Base-by-base conservation (phyloP, 2,888 invertebrate genomes). In the Synergus gifuensis region DNA sequence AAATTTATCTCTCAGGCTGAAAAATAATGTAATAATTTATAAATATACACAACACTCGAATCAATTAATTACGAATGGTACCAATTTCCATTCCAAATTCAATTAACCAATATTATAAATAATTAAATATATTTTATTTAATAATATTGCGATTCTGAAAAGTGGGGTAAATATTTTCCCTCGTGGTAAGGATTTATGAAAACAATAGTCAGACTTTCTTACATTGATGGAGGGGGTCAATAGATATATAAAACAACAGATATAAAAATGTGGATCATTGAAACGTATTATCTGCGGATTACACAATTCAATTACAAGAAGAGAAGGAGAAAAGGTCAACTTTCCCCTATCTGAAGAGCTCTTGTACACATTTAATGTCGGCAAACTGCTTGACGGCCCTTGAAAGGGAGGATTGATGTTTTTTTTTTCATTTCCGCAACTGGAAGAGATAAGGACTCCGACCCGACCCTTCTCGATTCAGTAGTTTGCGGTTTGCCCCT, bases 351-450 rank as follows among this genome's bases (percentile, higher is more conserved):
- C 28, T 49, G n/a, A 36, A 69, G 54, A 73, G 73, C 49, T 54
- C 73, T 73, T 73, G 73, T 73, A 73, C 73, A 54, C 36, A 73
- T 73, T 73, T 73, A 73, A 73, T 18, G 54, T 54, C 49, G 36
- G 36, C 73, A 73, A 54, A 28, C 73, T 73, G 73, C 54, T 73
- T 36, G 73, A 73, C 73, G 54, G 73, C 54, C 73, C 73, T 73
- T 36, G 36, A 54, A 54, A 73, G 54, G 73, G 18, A 73, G 49
- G 54, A 73, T 73, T 49, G 73, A 73, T 73, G 40, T 54, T 73
- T 54, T 73, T 28, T 28, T 73, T 73, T 54, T 46, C 69, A 69
- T 54, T 73, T 36, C 49, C 9, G 46, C 46, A 69, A 69, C 69
- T 49, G 28, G 54, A 73, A 73, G 73, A 73, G 73, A 73, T 73